Evolutionary conservation across 2,797 vertebrate genomes (phyloP).

Genomic region (Karalla daura): DNA sequence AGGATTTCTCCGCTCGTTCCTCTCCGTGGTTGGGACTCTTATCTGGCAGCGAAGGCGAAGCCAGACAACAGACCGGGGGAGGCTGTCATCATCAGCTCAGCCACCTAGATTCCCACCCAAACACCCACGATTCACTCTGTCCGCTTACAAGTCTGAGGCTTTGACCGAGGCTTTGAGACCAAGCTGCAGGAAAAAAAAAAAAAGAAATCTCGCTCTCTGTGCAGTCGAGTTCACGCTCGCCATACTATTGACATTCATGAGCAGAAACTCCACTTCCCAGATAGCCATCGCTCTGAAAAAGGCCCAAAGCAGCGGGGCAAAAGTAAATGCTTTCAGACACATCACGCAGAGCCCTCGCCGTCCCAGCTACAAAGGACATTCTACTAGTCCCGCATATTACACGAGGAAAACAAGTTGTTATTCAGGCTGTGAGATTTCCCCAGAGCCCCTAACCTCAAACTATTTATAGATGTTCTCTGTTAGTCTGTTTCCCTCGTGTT

Average conservation of each 20-base stretch:
- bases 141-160: slow-evolving; percentile 45
- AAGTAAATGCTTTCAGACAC: slow-evolving; percentile 23
- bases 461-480: slow-evolving; percentile 77
- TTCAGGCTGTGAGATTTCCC: slow-evolving; percentile 74
- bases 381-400: slow-evolving; percentile 54
- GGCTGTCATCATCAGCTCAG: slow-evolving; percentile 70
- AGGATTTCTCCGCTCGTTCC: slow-evolving; percentile 70
- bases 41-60: slow-evolving; percentile 74
- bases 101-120: slow-evolving; percentile 70
- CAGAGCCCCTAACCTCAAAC: slow-evolving; percentile 71
- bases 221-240: slow-evolving; percentile 21
- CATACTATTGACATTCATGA: slow-evolving; percentile 29
- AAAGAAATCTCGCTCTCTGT: slow-evolving; percentile 6
- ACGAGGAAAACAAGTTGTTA: slow-evolving; percentile 79
- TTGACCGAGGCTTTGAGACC: slow-evolving; percentile 42
- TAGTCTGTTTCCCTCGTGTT: slow-evolving; percentile 63
- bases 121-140: slow-evolving; percentile 66
- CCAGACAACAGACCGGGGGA: slow-evolving; percentile 75
- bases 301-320: slow-evolving; percentile 5
- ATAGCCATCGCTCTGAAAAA: slow-evolving; percentile 19
- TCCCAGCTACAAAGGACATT: slow-evolving; percentile 58
- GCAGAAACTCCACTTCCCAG: slow-evolving; percentile 24
- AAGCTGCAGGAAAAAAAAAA: too few species aligned
- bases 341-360: slow-evolving; percentile 47
- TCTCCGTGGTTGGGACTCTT: slow-evolving; percentile 77